Evolutionary conservation across 2,888 invertebrate genomes (phyloP).

Genomic region (Cryptophagus acutangulus): DNA sequence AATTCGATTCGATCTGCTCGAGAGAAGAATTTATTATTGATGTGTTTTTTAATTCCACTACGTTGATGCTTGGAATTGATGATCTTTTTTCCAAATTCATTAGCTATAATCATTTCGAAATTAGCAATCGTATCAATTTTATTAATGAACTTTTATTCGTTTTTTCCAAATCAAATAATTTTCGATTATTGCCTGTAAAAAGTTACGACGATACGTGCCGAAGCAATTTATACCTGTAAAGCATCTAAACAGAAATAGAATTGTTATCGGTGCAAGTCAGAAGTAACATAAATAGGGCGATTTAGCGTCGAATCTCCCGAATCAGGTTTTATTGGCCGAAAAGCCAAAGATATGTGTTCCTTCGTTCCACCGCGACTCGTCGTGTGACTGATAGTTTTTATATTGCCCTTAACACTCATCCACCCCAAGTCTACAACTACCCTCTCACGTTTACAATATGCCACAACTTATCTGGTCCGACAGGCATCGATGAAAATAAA

Average conservation of each 20-base stretch:
- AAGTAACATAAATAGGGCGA: conserved; percentile 43
- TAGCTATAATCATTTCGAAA: too few relatives aligned
- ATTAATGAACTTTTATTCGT: too few relatives aligned
- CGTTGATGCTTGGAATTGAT: too few relatives aligned
- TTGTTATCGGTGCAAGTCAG: conserved; percentile 44
- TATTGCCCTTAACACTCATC: conserved; percentile 28
- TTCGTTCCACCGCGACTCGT: conserved; percentile 37
- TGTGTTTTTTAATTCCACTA: too few relatives aligned
- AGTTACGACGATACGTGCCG: background rate
- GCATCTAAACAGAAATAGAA: conserved; percentile 37
- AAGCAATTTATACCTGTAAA: background rate
- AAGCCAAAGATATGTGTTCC: conserved; percentile 55
- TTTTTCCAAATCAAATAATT: too few relatives aligned
- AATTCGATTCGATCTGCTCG: too few relatives aligned
- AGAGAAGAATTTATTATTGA: too few relatives aligned
- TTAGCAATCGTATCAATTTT: too few relatives aligned
- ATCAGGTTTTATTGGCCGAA: conserved; percentile 60
- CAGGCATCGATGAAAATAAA: conserved; percentile 40
- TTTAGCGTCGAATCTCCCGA: conserved; percentile 44
- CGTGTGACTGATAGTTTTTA: conserved; percentile 43
- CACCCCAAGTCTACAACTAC: background rate
- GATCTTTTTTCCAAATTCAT: too few relatives aligned
- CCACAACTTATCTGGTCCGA: conserved; percentile 31
- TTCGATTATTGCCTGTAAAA: too few relatives aligned
- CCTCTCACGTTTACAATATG: background rate